phyloP scores from a whole-genome alignment of 2,797 vertebrate genomes.

The Somateria mollissima region DNA sequence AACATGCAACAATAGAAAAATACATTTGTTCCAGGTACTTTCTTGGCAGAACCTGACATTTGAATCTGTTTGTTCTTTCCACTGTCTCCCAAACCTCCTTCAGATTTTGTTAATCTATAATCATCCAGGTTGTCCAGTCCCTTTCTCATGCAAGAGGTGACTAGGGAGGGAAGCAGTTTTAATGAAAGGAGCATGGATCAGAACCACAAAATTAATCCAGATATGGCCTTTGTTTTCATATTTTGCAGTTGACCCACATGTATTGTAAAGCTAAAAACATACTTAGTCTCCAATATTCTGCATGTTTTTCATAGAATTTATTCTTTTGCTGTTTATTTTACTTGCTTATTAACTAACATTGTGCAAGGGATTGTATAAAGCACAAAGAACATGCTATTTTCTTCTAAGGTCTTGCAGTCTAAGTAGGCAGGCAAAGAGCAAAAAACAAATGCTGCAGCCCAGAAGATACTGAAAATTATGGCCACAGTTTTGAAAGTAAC shows the following conservation, averaged over 20 bases:
- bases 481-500: not conserved
- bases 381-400: not conserved
- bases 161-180: not conserved
- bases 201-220: not conserved
- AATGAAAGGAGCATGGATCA: not conserved
- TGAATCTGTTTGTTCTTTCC: not conserved
- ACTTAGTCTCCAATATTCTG: not conserved
- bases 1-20: conserved; percentile 29
- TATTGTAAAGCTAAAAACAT: not conserved
- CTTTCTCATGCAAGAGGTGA: not conserved
- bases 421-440: not conserved
- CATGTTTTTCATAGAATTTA: not conserved
- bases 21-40: conserved; percentile 35
- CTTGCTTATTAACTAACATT: not conserved
- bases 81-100: not conserved
- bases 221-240: not conserved
- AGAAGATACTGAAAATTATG: not conserved
- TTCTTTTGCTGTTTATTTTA: not conserved
- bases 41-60: conserved; percentile 14
- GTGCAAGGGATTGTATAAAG: not conserved
- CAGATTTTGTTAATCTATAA: not conserved
- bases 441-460: not conserved
- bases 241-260: not conserved
- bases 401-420: not conserved
- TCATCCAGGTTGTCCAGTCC: not conserved